Evolutionary conservation across 35 echinoderm and acorn worm species (phyloP).

Genomic region (Apostichopus californicus): DNA sequence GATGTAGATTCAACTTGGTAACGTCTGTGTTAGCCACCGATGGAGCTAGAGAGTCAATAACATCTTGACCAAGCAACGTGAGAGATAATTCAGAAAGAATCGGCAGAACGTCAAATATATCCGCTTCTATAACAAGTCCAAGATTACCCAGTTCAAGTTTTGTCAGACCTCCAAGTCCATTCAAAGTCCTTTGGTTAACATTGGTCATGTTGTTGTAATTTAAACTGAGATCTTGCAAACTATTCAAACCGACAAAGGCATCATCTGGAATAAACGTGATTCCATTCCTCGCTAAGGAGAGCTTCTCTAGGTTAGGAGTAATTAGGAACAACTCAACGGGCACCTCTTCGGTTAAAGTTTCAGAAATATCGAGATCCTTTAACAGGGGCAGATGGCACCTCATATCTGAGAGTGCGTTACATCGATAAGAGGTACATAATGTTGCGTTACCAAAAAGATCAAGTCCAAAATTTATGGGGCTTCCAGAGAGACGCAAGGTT

Average conservation of each 20-base stretch:
- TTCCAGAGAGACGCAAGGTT: neutral
- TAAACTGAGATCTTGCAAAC: neutral
- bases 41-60: constrained; percentile 29
- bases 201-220: constrained; percentile 18
- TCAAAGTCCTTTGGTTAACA: constrained; percentile 18
- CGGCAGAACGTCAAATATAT: constrained; percentile 17
- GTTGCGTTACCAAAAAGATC: constrained; percentile 20
- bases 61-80: constrained; percentile 18
- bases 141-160: constrained; percentile 26
- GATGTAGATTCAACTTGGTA: constrained; percentile 22
- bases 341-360: constrained; percentile 2
- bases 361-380: constrained; percentile 8
- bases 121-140: neutral
- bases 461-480: neutral
- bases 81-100: constrained; percentile 33
- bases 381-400: constrained; percentile 12
- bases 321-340: constrained; percentile 8
- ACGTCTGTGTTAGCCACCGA: constrained; percentile 1
- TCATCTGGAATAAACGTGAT: neutral
- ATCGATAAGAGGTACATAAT: constrained; percentile 1
- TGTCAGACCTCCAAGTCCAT: neutral
- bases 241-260: neutral
- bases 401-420: neutral
- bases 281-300: constrained; percentile 4
- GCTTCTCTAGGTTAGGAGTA: neutral